Evolutionary conservation across 2,888 invertebrate genomes (phyloP).

Genomic region (Leucophenga montana): DNA sequence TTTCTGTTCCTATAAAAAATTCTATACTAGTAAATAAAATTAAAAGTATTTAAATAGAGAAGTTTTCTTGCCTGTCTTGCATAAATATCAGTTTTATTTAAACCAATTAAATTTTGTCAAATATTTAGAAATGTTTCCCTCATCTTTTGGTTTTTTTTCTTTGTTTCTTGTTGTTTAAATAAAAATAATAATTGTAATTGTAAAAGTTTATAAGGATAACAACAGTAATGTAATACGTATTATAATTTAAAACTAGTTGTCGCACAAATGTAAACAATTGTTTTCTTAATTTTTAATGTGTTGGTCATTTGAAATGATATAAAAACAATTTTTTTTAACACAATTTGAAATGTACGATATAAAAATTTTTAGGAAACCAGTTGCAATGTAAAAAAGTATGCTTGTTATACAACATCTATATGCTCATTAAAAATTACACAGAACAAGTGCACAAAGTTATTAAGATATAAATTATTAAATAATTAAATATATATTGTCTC

Average conservation of each 20-base stretch:
- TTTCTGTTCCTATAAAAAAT: no score
- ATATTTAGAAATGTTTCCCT: no score
- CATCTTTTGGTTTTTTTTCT: not conserved
- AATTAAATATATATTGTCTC: slow-evolving; percentile 15
- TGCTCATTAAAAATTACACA: slow-evolving; percentile 10
- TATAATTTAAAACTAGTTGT: slow-evolving; percentile 14
- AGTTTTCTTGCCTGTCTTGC: no score
- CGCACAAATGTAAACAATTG: slow-evolving; percentile 17
- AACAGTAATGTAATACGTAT: slow-evolving; percentile 46
- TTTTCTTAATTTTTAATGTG: slow-evolving; percentile 24
- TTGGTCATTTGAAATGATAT: slow-evolving; percentile 10
- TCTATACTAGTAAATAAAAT: no score
- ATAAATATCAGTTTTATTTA: no score
- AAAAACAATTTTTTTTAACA: not conserved
- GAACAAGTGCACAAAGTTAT: not conserved
- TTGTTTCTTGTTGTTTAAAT: slow-evolving; percentile 38
- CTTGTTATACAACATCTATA: slow-evolving; percentile 5
- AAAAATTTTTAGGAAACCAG: slow-evolving; percentile 13
- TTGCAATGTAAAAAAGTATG: slow-evolving; percentile 11
- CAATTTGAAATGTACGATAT: no score
- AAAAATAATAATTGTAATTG: slow-evolving; percentile 53
- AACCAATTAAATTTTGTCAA: no score
- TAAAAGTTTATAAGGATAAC: slow-evolving; percentile 44
- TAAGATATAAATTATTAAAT: not conserved
- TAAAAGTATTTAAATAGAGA: no score